Conservation (phyloP, 2,113 vertebrate species). For the Cettia cetti region DNA sequence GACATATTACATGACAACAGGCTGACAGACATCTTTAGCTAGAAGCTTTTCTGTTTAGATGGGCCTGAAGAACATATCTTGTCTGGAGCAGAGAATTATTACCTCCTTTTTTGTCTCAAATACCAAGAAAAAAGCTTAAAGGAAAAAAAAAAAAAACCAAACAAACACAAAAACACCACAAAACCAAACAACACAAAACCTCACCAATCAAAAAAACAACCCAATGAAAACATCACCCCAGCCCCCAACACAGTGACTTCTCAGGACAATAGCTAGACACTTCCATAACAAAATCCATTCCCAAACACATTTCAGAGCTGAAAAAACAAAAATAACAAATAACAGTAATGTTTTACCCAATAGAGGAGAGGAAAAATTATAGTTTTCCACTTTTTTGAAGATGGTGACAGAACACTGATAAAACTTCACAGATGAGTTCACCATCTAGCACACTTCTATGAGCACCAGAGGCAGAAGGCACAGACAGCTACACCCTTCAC, state of each 20-base stretch:
- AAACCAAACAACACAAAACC: neutral
- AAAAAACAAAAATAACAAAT: neutral
- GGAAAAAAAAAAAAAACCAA: neutral
- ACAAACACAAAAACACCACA: too few species aligned
- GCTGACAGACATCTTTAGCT: neutral
- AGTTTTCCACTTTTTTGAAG: neutral
- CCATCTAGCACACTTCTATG: neutral
- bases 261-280: neutral
- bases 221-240: neutral
- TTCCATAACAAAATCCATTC: neutral
- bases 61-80: neutral
- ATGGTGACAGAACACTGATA: neutral
- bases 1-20: neutral
- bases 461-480: neutral
- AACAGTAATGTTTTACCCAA: neutral
- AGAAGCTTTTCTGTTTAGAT: neutral
- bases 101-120: neutral
- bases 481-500: neutral
- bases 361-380: neutral
- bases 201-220: neutral
- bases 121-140: neutral
- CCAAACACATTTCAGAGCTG: neutral
- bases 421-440: neutral
- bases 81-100: neutral
- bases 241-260: fast-evolving